A percentile compares a stretch with the other conserved stretches of the same genome.
Evolutionary conservation across 2,888 invertebrate species (phyloP).

Genomic region (Mesorhabditis belari): DNA sequence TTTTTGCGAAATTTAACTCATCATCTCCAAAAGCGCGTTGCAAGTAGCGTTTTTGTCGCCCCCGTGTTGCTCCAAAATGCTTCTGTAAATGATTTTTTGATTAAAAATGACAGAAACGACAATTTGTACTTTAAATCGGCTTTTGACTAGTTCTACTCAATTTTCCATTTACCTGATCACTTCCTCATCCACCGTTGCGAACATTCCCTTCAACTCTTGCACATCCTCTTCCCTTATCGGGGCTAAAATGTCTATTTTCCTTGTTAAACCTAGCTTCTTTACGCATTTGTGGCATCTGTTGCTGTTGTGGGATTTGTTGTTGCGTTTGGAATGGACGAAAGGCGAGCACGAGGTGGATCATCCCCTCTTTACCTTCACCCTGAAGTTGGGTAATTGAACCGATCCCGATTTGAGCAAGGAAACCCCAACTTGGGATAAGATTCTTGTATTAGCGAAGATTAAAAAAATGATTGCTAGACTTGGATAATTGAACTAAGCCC

Average conservation of each 20-base stretch:
- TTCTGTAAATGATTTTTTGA: neutral
- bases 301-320: neutral
- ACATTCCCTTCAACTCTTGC: slow-evolving; percentile 76
- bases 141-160: too few species aligned
- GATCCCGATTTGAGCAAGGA: too few species aligned
- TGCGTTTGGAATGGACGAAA: slow-evolving; percentile 54
- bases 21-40: slow-evolving; percentile 80
- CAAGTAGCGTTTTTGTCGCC: slow-evolving; percentile 85
- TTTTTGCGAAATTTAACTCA: too few species aligned
- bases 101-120: neutral
- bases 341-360: slow-evolving; percentile 81
- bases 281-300: neutral
- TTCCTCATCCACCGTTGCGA: slow-evolving; percentile 85
- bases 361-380: slow-evolving; percentile 86
- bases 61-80: neutral
- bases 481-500: neutral
- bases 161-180: slow-evolving; percentile 63
- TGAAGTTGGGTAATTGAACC: slow-evolving; percentile 1
- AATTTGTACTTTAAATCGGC: too few species aligned
- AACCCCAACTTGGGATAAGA: neutral
- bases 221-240: slow-evolving; percentile 54
- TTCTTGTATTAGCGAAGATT: neutral
- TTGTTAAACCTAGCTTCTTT: neutral
- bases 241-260: slow-evolving; percentile 6
- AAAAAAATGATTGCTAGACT: neutral